Percentiles rank a stretch among this genome's conserved stretches.
phyloP scores from a whole-genome alignment of 2,113 vertebrate species.

The Pedionomus torquatus region DNA sequence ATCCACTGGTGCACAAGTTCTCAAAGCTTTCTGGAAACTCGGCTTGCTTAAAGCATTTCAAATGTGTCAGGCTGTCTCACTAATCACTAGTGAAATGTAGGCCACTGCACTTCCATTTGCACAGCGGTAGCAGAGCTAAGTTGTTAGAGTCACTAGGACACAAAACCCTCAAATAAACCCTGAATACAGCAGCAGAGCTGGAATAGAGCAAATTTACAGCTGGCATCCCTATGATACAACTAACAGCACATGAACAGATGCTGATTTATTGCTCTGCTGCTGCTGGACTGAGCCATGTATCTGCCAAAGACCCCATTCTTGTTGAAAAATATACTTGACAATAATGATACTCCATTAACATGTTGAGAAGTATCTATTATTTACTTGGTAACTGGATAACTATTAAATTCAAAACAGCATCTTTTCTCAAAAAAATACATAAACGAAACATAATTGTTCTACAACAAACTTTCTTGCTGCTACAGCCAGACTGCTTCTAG shows the following conservation, averaged over 20 bases:
- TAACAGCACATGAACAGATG: not conserved
- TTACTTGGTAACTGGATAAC: not conserved
- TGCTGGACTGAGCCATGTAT: not conserved
- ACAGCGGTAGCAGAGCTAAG: not conserved
- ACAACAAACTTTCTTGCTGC: not conserved
- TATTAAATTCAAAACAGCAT: not conserved
- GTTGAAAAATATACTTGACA: not conserved
- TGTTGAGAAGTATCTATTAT: not conserved
- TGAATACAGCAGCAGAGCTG: not conserved
- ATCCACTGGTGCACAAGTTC: not conserved
- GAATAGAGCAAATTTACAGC: not conserved
- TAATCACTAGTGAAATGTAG: slow-evolving; percentile 1
- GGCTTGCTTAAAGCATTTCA: not conserved
- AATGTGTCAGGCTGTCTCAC: not conserved
- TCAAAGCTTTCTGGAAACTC: not conserved
- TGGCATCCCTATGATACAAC: not conserved
- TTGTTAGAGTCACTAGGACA: not conserved
- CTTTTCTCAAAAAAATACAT: not conserved
- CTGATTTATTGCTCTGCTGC: rapidly evolving
- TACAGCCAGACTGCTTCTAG: not conserved
- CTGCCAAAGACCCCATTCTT: not conserved
- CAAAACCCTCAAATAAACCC: not conserved
- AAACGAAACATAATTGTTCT: not conserved
- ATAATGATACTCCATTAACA: not conserved
- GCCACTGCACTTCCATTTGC: slow-evolving; percentile 2